Base-by-base conservation (phyloP, 2,888 invertebrate genomes). In the Oscheius myriophilus region DNA sequence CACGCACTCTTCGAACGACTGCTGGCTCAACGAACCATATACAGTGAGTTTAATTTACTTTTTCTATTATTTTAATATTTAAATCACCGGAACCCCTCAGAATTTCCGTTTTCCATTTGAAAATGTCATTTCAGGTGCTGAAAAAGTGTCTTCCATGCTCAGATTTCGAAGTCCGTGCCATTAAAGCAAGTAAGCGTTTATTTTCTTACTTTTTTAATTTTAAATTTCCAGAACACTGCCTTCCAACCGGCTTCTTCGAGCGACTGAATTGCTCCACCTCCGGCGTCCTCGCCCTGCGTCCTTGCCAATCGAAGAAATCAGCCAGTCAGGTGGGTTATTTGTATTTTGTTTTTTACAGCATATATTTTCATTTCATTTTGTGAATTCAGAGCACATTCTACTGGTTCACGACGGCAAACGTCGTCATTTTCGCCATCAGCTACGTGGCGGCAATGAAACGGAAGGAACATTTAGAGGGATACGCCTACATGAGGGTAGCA, bases 81-180 rank as follows among this genome's bases (percentile, higher is more conserved):
- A n/a, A n/a, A n/a, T n/a, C n/a, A n/a, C n/a, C n/a, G n/a, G n/a
- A n/a, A n/a, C n/a, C n/a, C 33, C 33, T 6, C 33, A 33, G 9
- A 33, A 3, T 6, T 33, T 6, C 9, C 4, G 9, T 33, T 33
- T 33, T 9, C 33, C 33, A 33, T 9, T 6, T 33, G 33, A 33
- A 33, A 33, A 1, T 25, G 18, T 12, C 25, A 9, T 53, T 64
- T 12, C 41, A 64, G 64, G 26, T 57, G 16, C 25, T 66, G 1
- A 49, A 57, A 33, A 45, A 69, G 42, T 78, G 78, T 45, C 23
- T 64, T 0, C 68, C 69, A 6, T 78, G 78, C 41, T 74, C 70
- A 23, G 78, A 78, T 6, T 78, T 78, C 58, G 78, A 78, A 25
- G 61, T 75, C 14, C 72, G 71, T 39, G 78, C 78, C 11, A 69